Evolutionary conservation across 2,888 invertebrate species (phyloP).

Genomic region (Agonopterix heracliana): DNA sequence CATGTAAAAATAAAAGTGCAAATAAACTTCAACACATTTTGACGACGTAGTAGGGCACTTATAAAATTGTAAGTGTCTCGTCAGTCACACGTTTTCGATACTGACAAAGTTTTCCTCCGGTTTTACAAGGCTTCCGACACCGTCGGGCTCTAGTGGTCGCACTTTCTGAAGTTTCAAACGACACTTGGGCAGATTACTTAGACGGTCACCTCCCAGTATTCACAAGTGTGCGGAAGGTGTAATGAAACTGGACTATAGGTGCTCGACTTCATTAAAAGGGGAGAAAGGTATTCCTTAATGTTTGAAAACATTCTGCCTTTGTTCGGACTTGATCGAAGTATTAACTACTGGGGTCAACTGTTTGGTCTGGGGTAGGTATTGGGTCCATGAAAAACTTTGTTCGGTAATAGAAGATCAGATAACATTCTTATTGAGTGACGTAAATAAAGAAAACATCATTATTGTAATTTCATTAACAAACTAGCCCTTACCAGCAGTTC

Average conservation of each 20-base stretch:
- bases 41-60: slow-evolving; percentile 5
- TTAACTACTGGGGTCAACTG: background rate
- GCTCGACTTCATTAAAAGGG: slow-evolving; percentile 16
- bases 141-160: slow-evolving; percentile 18
- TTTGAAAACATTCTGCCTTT: slow-evolving; percentile 12
- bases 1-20: background rate
- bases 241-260: slow-evolving; percentile 22
- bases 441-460: no score
- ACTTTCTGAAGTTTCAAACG: slow-evolving; percentile 34
- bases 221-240: slow-evolving; percentile 14
- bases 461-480: no score
- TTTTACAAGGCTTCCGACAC: slow-evolving; percentile 23
- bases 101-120: slow-evolving; percentile 27
- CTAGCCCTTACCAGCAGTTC: no score
- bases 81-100: slow-evolving; percentile 26
- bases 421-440: no score
- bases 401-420: no score
- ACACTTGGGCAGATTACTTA: slow-evolving; percentile 34
- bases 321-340: slow-evolving; percentile 2
- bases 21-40: slow-evolving; percentile 5
- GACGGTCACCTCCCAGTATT: slow-evolving; percentile 21
- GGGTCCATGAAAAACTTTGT: no score
- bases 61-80: slow-evolving; percentile 24
- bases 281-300: slow-evolving; percentile 10
- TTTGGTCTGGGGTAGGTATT: no score